Conservation (phyloP, 2,113 vertebrate genomes). For the Otocyon megalotis region DNA sequence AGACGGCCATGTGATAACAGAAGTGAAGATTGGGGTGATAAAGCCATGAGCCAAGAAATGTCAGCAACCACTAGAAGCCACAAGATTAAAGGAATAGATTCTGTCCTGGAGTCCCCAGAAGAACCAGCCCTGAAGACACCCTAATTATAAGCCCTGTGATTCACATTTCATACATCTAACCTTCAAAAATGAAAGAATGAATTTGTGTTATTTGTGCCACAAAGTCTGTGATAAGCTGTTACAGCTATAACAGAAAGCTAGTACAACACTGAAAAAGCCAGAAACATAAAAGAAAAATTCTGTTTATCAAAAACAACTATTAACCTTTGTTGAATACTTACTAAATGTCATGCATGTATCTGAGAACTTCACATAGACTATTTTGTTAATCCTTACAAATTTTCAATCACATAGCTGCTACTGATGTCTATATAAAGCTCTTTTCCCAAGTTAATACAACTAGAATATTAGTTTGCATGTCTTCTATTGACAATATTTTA, state of each 20-base stretch:
- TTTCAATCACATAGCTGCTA: not conserved
- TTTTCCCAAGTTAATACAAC: not conserved
- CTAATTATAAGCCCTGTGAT: not conserved
- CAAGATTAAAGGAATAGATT: not conserved
- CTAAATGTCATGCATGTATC: not conserved
- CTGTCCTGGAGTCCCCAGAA: not conserved
- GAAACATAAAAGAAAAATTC: not conserved
- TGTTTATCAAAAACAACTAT: not conserved
- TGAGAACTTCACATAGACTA: slow-evolving; percentile 7
- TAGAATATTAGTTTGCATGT: not conserved
- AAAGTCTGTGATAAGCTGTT: not conserved
- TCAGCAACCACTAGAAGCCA: not conserved
- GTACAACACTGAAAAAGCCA: not conserved
- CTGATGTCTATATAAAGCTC: not conserved
- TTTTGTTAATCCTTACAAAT: slow-evolving; percentile 15
- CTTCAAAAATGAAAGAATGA: not conserved
- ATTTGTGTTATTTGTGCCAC: not conserved
- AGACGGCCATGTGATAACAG: not conserved
- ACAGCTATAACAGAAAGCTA: not conserved
- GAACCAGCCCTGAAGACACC: not conserved
- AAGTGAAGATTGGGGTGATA: not conserved
- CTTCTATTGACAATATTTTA: not conserved
- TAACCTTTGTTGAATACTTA: not conserved
- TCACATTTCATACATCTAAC: not conserved
- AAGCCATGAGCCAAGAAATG: not conserved